Base-by-base conservation (phyloP, 2,797 vertebrate genomes). In the Erethizon dorsatum region DNA sequence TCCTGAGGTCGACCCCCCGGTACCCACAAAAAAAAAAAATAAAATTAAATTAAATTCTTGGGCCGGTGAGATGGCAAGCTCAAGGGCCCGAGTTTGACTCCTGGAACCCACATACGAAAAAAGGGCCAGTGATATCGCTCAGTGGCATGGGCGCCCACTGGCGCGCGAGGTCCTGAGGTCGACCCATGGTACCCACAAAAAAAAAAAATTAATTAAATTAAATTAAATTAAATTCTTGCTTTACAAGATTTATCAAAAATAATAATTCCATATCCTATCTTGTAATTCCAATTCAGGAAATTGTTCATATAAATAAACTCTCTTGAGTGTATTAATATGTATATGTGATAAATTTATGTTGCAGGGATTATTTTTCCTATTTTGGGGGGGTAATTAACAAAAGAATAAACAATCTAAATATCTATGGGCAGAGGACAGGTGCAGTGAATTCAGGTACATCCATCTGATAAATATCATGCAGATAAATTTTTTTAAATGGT, bases 191-290 rank as follows among this genome's bases (percentile, higher is more conserved):
- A 41, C 37, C 37, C 37, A 41, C 37, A 41, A 41, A 41, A 41
- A 41, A 41, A 41, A 41, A 2, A 41, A 41, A 41, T 41, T 41
- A 41, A 41, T 41, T 41, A 41, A 41, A 41, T 41, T 41, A 41
- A 41, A 41, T 41, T 41, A 41, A 41, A 41, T 95, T 61, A 91
- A 93, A 75, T 15, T 50, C 15, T 79, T 22, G 1, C 14, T 73
- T 96, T 17, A 18, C 12, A 91, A 84, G 71, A 82, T 56, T 20
- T 88, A 47, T 82, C 57, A 94, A 93, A 95, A 93, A 65, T 50
- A 87, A 69, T 33, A 80, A 59, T 67, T 8, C 15, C 4, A 28
- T 31, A 63, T 1, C 5, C 11, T 33, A 54, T 88, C 9, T 33
- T 41, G 7, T 91, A 71, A 91, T 93, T 90, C 18, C 9, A 89